A percentile compares a stretch with the other conserved stretches of the same genome.
Conservation (phyloP, 2,888 invertebrate species). For the Dorcus hopei region DNA sequence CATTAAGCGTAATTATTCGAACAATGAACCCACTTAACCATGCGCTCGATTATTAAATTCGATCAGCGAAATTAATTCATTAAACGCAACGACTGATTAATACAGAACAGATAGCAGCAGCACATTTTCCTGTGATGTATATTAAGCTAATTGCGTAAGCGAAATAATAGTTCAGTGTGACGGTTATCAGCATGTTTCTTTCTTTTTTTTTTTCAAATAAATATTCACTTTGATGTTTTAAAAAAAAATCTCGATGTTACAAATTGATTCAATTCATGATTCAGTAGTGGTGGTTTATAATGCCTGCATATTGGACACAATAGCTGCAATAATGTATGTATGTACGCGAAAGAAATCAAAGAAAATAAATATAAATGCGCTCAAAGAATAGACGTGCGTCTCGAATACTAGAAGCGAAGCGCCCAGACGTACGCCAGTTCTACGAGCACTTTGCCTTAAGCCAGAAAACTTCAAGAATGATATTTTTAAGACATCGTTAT, state of each 20-base stretch:
- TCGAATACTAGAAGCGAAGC: too few species aligned
- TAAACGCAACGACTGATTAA: not conserved
- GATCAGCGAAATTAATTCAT: not conserved
- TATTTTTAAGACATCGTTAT: constrained; percentile 2
- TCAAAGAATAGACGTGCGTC: too few species aligned
- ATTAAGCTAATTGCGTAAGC: too few species aligned
- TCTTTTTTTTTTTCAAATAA: too few species aligned
- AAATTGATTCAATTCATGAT: constrained; percentile 2
- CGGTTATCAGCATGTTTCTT: too few species aligned
- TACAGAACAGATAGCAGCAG: not conserved
- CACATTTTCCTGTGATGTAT: too few species aligned
- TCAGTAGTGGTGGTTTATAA: constrained; percentile 29
- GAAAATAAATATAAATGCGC: too few species aligned
- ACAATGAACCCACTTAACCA: not conserved
- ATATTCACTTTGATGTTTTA: not conserved
- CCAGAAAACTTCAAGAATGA: too few species aligned
- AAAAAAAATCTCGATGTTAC: constrained; percentile 17
- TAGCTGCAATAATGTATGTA: constrained; percentile 23
- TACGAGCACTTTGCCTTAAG: too few species aligned
- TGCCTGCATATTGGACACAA: constrained; percentile 29
- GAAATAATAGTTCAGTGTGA: too few species aligned
- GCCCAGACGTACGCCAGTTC: too few species aligned
- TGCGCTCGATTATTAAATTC: not conserved
- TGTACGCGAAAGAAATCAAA: too few species aligned
- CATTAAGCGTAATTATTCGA: not conserved